Percentiles rank a stretch among this genome's conserved stretches.
Conservation (phyloP, 2,113 vertebrate species). For the Leptobrachium leishanense region DNA sequence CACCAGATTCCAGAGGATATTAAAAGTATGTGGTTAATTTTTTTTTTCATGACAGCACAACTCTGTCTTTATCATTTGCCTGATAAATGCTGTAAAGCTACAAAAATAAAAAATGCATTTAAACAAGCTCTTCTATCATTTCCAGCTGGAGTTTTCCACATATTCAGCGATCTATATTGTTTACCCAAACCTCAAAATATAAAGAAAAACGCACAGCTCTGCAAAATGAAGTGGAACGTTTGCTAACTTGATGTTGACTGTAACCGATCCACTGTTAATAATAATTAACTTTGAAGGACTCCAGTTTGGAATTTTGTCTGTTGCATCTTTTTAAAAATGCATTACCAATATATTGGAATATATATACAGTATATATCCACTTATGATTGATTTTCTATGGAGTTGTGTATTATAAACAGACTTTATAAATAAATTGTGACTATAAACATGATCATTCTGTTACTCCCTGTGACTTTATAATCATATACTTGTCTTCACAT, state of each 20-base stretch:
- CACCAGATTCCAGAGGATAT: conserved; percentile 2
- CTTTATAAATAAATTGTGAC: no score
- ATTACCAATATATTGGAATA: no score
- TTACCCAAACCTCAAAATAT: conserved; percentile 45
- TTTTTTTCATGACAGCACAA: not conserved
- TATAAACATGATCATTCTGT: no score
- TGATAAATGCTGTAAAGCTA: conserved; percentile 22
- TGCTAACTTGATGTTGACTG: not conserved
- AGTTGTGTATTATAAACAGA: no score
- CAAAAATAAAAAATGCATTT: conserved; percentile 18
- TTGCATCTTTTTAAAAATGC: no score
- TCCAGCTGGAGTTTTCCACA: conserved; percentile 42
- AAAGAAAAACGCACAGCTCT: conserved; percentile 4
- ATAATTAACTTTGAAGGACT: not conserved
- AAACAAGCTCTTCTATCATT: conserved; percentile 28
- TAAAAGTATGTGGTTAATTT: conserved; percentile 25
- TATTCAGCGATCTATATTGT: conserved; percentile 38
- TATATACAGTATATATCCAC: no score
- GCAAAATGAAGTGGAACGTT: not conserved
- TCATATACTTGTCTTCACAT: no score
- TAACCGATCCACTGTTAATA: not conserved
- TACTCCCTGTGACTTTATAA: no score
- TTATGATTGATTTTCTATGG: no score
- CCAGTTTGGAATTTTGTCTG: conserved; percentile 1
- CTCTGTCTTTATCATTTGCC: conserved; percentile 19